Conservation (phyloP, 1,140 invertebrate genomes). For the Danaus melanippus region DNA sequence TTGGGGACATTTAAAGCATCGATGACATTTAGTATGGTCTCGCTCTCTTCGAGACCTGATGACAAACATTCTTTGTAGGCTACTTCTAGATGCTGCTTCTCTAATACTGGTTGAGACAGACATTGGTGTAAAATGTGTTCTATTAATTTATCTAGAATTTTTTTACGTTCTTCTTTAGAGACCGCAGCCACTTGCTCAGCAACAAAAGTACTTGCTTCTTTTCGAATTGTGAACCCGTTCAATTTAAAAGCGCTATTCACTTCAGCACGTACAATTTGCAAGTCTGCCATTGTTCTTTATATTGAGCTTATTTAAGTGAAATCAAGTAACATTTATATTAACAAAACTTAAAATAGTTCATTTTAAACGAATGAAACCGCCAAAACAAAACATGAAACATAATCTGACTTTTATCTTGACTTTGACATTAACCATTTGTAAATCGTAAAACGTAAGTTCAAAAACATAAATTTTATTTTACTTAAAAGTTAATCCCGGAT, state of each 20-base stretch:
- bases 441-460: too few species aligned
- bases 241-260: constrained; percentile 61
- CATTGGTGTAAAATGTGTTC: constrained; percentile 79
- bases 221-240: constrained; percentile 56
- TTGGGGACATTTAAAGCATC: constrained; percentile 86
- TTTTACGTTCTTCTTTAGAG: constrained; percentile 56
- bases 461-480: too few species aligned
- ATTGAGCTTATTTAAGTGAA: too few species aligned
- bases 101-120: constrained; percentile 79
- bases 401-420: too few species aligned
- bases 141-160: constrained; percentile 71
- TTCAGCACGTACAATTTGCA: constrained; percentile 47
- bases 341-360: too few species aligned
- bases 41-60: constrained; percentile 80
- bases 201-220: constrained; percentile 60
- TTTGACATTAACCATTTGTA: too few species aligned
- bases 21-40: constrained; percentile 86
- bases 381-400: too few species aligned
- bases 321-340: too few species aligned
- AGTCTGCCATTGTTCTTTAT: constrained; percentile 31
- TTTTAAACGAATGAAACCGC: too few species aligned
- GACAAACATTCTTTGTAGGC: constrained; percentile 83
- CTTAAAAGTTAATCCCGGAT: too few species aligned
- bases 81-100: constrained; percentile 79
- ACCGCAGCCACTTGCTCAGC: constrained; percentile 66